phyloP scores from a whole-genome alignment of 1,140 invertebrate species.

The Apis florea region DNA sequence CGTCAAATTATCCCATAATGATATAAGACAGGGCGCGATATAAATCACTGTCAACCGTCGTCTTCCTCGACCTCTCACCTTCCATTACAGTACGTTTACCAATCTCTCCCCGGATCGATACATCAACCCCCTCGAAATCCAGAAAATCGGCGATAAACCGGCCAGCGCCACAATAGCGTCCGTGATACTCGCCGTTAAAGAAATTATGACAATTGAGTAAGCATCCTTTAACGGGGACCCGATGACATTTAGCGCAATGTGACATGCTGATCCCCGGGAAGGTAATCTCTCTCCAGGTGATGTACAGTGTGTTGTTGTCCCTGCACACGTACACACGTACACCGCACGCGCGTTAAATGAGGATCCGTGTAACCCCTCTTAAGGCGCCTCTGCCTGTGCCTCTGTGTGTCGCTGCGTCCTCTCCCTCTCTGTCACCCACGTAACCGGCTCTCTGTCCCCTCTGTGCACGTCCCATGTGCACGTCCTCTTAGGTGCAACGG shows the following conservation, averaged over 20 bases:
- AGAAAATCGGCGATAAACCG: neutral
- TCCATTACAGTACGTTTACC: neutral
- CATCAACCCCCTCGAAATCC: neutral
- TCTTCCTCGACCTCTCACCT: neutral
- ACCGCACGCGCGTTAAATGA: slow-evolving; percentile 44
- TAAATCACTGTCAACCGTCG: neutral
- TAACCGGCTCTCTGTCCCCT: no score
- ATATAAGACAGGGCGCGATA: neutral
- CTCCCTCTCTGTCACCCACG: neutral
- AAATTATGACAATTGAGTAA: slow-evolving; percentile 73
- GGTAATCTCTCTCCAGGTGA: slow-evolving; percentile 66
- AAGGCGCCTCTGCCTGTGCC: slow-evolving; percentile 5
- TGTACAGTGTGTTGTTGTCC: slow-evolving; percentile 68
- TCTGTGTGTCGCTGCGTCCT: slow-evolving; percentile 33
- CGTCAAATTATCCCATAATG: neutral
- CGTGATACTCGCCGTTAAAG: slow-evolving; percentile 38
- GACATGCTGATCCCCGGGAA: slow-evolving; percentile 71
- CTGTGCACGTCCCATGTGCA: slow-evolving; percentile 57
- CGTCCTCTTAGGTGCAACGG: slow-evolving; percentile 52
- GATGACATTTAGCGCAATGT: slow-evolving; percentile 75
- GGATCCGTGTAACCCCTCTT: slow-evolving; percentile 61
- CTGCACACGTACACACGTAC: slow-evolving; percentile 42
- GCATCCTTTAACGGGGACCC: slow-evolving; percentile 71
- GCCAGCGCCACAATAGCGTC: neutral
- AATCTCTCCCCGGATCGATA: neutral